Conservation (phyloP, 2,797 vertebrate genomes). For the Masticophis lateralis region DNA sequence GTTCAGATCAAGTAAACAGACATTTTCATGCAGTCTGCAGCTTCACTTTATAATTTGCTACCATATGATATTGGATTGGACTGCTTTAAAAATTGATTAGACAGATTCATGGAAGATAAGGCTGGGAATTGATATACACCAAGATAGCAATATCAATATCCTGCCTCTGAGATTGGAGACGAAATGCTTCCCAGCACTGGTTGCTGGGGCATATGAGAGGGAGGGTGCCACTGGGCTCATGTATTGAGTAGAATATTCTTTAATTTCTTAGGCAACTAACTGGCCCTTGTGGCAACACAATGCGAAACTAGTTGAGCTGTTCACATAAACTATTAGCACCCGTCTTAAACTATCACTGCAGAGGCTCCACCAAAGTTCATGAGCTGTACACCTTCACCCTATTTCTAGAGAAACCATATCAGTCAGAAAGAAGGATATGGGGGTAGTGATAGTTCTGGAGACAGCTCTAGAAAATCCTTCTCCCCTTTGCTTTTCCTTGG, state of each 20-base stretch:
- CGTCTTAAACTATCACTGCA: not conserved
- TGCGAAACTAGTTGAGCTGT: not conserved
- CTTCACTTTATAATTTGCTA: not conserved
- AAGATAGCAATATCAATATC: not conserved
- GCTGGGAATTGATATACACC: not conserved
- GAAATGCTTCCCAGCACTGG: not conserved
- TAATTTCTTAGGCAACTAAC: not conserved
- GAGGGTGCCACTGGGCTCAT: not conserved
- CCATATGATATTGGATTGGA: not conserved
- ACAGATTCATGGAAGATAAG: not conserved
- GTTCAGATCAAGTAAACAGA: not conserved
- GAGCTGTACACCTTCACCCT: not conserved
- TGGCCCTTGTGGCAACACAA: not conserved
- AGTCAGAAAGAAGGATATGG: not conserved
- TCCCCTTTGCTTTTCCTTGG: not conserved
- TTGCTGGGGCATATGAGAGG: not conserved
- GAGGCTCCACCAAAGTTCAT: not conserved
- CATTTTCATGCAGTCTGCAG: not conserved
- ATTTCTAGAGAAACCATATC: not conserved
- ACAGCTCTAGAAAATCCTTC: not conserved
- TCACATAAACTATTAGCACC: not conserved
- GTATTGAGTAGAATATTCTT: not conserved
- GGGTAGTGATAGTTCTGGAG: not conserved
- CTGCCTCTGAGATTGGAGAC: not conserved
- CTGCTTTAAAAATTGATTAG: not conserved